These are phyloP conservation scores for Drymodes brunneopygia DNA, from an alignment of 2,113 vertebrate species.

Conservation along the genomic window DNA sequence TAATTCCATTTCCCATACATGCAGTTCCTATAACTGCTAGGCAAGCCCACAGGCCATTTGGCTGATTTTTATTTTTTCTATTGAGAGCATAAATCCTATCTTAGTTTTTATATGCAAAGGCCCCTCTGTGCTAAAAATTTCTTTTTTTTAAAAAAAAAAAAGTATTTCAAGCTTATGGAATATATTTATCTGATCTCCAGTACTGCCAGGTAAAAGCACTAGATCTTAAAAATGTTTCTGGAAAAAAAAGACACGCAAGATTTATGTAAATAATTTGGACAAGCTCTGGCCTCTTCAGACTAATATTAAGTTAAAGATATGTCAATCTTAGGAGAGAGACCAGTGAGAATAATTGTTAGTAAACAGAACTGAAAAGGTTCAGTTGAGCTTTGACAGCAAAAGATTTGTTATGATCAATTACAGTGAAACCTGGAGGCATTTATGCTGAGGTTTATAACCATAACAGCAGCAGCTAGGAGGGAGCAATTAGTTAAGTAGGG, in stretches of 20 bases:
- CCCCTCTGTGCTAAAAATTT: background rate
- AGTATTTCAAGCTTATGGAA: background rate
- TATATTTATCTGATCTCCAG: background rate
- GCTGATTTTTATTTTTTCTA: background rate
- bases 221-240: background rate
- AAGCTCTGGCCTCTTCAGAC: background rate
- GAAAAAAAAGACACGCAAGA: background rate
- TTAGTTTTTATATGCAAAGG: background rate
- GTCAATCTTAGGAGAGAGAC: background rate
- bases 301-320: background rate
- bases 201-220: background rate
- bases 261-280: background rate
- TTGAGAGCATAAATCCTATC: background rate
- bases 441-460: background rate
- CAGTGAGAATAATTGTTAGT: background rate
- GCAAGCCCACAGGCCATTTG: background rate
- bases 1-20: background rate
- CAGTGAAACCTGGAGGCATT: background rate
- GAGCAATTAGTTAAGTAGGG: background rate
- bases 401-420: background rate
- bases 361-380: background rate
- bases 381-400: background rate
- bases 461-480: background rate
- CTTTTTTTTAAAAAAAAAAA: background rate
- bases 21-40: background rate